These are phyloP conservation scores for Pygmarrhopalites habei DNA, from an alignment of 1,140 invertebrate species.

Conservation along the genomic window DNA sequence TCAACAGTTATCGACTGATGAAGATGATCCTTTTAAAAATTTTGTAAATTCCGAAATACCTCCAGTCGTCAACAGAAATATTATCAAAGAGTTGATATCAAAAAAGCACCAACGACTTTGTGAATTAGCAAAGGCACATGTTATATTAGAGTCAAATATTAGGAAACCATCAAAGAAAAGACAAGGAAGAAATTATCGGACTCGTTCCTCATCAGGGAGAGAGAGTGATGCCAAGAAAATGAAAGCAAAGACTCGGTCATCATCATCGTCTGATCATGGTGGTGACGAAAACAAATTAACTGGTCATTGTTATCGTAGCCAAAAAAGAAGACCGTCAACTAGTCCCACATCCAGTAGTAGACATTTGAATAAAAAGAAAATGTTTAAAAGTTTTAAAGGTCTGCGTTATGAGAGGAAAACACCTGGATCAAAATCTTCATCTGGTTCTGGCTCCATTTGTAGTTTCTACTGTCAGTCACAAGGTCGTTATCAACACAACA, in stretches of 20 bases:
- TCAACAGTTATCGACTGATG: too few species aligned
- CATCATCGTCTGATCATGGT: too few species aligned
- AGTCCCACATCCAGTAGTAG: too few species aligned
- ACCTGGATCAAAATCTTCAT: neutral
- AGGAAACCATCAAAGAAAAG: neutral
- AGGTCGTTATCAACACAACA: neutral
- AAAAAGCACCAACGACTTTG: constrained; percentile 13
- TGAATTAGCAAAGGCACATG: constrained; percentile 13
- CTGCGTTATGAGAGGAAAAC: constrained; percentile 3
- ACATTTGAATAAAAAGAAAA: neutral
- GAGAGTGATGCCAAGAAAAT: neutral
- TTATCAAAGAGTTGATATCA: constrained; percentile 25
- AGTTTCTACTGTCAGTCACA: constrained; percentile 4
- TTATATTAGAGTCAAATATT: constrained; percentile 6
- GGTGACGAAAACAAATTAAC: too few species aligned
- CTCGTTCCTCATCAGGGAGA: neutral
- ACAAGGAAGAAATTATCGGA: neutral
- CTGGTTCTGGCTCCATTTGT: neutral
- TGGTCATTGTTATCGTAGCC: too few species aligned
- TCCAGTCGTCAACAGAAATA: constrained; percentile 12
- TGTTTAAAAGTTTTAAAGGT: constrained; percentile 9
- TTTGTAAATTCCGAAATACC: neutral
- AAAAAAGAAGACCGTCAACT: neutral
- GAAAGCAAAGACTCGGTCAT: neutral
- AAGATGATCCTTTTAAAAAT: constrained; percentile 1